phyloP scores from a whole-genome alignment of 2,113 vertebrate genomes.

The Anser brachyrhynchus region DNA sequence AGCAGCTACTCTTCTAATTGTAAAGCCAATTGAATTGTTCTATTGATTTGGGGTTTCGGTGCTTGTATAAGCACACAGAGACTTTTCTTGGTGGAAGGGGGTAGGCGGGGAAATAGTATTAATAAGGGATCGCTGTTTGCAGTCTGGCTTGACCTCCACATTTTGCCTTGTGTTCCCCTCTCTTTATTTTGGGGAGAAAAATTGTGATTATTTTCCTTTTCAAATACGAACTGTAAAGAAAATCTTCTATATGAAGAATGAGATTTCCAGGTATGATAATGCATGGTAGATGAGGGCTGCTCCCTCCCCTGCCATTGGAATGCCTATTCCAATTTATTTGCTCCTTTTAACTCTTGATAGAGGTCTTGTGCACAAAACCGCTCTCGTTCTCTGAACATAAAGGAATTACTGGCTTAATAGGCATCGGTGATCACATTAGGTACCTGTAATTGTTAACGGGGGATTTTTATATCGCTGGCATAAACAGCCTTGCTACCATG shows the following conservation, averaged over 20 bases:
- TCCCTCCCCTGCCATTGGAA: background rate
- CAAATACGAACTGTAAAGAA: background rate
- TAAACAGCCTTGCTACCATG: background rate
- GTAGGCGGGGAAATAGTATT: background rate
- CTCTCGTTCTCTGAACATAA: background rate
- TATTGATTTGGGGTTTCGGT: background rate
- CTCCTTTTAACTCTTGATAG: background rate
- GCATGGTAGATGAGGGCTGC: background rate
- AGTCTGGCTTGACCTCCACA: background rate
- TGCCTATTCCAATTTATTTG: background rate
- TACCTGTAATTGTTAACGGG: background rate
- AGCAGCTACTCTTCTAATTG: background rate
- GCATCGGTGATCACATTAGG: background rate
- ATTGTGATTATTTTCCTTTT: background rate
- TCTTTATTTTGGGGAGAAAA: background rate
- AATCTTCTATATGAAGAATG: background rate
- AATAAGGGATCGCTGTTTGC: background rate
- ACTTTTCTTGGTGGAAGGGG: accelerated
- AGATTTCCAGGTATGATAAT: background rate
- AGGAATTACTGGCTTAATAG: background rate
- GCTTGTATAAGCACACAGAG: background rate
- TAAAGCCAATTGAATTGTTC: background rate
- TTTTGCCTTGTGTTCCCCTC: background rate
- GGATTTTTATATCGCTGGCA: background rate
- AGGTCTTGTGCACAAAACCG: background rate